Base-by-base conservation (phyloP, 2,113 vertebrate species). In the Corythornis cristatus region DNA sequence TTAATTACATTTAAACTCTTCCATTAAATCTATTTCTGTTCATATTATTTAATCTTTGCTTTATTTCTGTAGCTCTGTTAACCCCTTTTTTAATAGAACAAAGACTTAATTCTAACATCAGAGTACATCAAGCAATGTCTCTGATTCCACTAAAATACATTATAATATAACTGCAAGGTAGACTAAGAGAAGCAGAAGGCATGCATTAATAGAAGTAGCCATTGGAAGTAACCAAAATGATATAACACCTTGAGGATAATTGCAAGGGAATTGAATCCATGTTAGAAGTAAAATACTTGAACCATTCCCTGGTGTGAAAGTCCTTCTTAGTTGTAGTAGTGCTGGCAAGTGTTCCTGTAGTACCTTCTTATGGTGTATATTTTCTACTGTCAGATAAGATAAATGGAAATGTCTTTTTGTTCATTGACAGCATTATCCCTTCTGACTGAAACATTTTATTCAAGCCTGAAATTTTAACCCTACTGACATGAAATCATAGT, bases 381-480 rank as follows among this genome's bases (percentile, higher is more conserved):
- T 86, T 90, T 88, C 66, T 89, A 31, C 42, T 4, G 2, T 90
- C 67, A 90, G 70, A 89, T 62, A 93, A 94, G 83, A 90, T 92
- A 95, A 95, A 94, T 92, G 68, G 87, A 91, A 95, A 89, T 67
- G 64, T 54, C 86, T 89, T 88, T 93, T 85, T 89, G 40, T 82
- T 93, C 91, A 82, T 57, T 84, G 89, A 90, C 43, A 65, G 68
- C 88, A 92, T 90, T 95, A 85, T 94, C 83, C 71, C 62, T 78
- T 90, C 73, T 88, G 75, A 90, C 73, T 87, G 93, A 89, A 93
- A 84, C 79, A 86, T 91, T 96, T 88, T 95, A 93, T 86, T 96
- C 50, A 91, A 75, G 56, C 17, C 68, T 91, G 84, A 94, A 95
- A 90, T 94, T 88, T 88, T 93, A 82, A 91, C 89, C 89, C 76